Percentiles rank a stretch among this genome's conserved stretches.
phyloP scores from a whole-genome alignment of 2,797 vertebrate species.

The Bradypodion pumilum region DNA sequence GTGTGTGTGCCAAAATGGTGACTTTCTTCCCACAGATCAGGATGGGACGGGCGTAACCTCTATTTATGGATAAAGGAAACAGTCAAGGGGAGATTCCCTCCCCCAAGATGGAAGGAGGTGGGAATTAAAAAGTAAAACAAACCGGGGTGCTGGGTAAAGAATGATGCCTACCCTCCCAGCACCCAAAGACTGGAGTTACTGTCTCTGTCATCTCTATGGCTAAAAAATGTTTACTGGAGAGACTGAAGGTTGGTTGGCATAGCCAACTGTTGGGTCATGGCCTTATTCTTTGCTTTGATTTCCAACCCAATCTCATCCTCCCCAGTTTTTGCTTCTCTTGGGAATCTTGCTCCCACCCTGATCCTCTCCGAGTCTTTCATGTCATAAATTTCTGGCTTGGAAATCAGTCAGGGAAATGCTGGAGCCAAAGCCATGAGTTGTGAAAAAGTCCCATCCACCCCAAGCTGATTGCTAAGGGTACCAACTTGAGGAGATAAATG shows the following conservation, averaged over 20 bases:
- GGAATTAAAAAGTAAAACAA: background rate
- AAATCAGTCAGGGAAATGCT: slow-evolving; percentile 25
- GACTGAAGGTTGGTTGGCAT: slow-evolving; percentile 31
- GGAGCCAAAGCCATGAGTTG: background rate
- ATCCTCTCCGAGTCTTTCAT: slow-evolving; percentile 36
- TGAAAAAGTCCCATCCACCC: slow-evolving; percentile 8
- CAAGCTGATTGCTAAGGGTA: background rate
- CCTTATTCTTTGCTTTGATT: slow-evolving; percentile 9
- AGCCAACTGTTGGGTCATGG: slow-evolving; percentile 24
- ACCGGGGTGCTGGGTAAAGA: background rate
- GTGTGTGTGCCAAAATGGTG: background rate
- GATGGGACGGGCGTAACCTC: background rate
- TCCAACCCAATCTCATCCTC: background rate
- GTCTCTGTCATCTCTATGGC: slow-evolving; percentile 52
- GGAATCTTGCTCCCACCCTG: slow-evolving; percentile 14
- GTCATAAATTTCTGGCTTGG: slow-evolving; percentile 42
- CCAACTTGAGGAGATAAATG: background rate
- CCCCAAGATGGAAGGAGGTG: background rate
- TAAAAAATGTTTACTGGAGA: slow-evolving; percentile 55
- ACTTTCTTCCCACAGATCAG: background rate
- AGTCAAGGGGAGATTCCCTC: background rate
- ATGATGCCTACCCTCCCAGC: background rate
- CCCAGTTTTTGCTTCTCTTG: slow-evolving; percentile 23
- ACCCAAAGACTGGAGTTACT: background rate
- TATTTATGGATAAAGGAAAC: background rate